Base-by-base conservation (phyloP, 1,140 invertebrate genomes). In the Zaprionus camerounensis region DNA sequence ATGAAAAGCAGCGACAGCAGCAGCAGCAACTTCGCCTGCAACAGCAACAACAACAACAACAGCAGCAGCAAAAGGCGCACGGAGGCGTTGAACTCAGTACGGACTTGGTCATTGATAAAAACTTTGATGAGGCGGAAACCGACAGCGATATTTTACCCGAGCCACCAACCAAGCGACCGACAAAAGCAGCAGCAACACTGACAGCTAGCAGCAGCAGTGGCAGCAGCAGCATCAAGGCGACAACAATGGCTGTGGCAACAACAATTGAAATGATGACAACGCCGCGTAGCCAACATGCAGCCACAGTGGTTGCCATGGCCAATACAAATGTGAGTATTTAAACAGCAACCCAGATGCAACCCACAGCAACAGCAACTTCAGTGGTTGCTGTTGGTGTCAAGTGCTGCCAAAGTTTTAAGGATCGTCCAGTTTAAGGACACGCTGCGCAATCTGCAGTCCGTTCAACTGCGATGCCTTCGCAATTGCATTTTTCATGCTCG, bases 131-230 rank as follows among this genome's bases (percentile, higher is more conserved):
- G 74, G 76, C 76, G 80, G 87, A 92, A 86, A 86, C 84, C 63
- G 91, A 92, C 91, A 92, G 91, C 77, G 91, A 92, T 88, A 92
- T 92, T 91, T 81, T 92, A 69, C 91, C 91, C 26, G 91, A 92
- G 79, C 87, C 91, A 38, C 91, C 91, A 65, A 92, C 91, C 72
- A 92, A 92, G 76, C 80, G 83, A 59, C 91, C 91, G 31, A 51
- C 70, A 64, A 44, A 67, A 71, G 59, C 86, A 79, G 53, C 79
- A 62, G 17, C 76, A 53, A 58, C 70, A 51, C 44, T 44, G 20
- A 55, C 77, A 78, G 55, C 62, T 46, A 49, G 57, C 62, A 78
- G 58, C 41, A 71, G 26, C 68, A 71, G 62, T 17, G 51, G 64
- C 59, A 78, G 55, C 41, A 5, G 24, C 61, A 20, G 51, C 22